phyloP scores from a whole-genome alignment of 2,113 vertebrate species.

The Varanus salvator region DNA sequence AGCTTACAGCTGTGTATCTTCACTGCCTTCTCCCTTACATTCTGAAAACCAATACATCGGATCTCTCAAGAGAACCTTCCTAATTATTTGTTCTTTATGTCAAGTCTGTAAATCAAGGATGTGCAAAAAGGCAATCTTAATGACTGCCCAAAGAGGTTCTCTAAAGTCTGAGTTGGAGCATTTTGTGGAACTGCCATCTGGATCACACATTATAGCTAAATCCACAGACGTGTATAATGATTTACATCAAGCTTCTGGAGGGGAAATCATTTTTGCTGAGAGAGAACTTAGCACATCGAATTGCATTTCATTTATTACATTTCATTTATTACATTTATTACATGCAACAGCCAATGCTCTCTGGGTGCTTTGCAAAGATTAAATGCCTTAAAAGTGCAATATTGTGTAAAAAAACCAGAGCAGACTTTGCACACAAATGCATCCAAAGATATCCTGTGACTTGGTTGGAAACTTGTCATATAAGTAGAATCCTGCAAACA shows the following conservation, averaged over 20 bases:
- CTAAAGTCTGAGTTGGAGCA: background rate
- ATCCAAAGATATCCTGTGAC: no score
- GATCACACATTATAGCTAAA: background rate
- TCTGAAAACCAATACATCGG: background rate
- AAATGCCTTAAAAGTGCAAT: no score
- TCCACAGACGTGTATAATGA: background rate
- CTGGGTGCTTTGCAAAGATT: no score
- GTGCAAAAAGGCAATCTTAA: background rate
- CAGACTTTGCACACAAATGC: no score
- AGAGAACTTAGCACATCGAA: background rate
- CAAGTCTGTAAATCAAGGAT: background rate
- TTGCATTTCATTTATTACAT: no score
- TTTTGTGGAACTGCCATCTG: background rate
- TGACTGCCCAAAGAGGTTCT: background rate
- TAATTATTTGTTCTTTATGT: background rate
- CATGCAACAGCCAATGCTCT: no score
- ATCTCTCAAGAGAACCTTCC: background rate
- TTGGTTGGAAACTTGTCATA: no score
- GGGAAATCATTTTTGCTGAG: background rate
- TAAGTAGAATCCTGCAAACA: background rate
- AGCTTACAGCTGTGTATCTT: background rate
- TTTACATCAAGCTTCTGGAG: background rate
- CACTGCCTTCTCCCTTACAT: background rate
- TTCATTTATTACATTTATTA: no score
- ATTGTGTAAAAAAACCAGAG: no score